Evolutionary conservation across 2,797 vertebrate species (phyloP).

Genomic region (Lutjanus campechanus): DNA sequence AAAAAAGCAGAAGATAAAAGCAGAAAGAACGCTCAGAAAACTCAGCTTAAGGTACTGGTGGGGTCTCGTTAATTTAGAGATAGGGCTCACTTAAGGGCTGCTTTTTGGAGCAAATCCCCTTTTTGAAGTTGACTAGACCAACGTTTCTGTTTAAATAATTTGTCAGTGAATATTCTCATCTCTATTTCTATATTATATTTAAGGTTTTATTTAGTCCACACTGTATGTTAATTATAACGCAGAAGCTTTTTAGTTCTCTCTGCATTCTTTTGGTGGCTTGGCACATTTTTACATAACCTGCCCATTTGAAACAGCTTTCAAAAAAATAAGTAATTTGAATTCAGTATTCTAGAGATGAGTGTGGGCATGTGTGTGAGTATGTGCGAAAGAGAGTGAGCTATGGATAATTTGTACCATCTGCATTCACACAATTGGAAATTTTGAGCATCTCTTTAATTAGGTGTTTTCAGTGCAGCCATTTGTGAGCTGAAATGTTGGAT

Average conservation of each 20-base stretch:
- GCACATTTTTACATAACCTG: neutral
- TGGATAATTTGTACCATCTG: constrained; percentile 57
- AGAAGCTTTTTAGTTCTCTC: neutral
- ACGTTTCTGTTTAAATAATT: neutral
- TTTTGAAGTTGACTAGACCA: neutral
- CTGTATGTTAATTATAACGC: neutral
- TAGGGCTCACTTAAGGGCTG: neutral
- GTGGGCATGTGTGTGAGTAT: constrained; percentile 4
- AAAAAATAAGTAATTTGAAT: neutral
- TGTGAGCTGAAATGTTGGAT: constrained; percentile 43
- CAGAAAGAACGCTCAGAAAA: neutral
- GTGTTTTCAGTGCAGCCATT: constrained; percentile 51
- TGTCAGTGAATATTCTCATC: neutral
- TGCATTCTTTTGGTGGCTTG: neutral
- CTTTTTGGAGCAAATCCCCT: neutral
- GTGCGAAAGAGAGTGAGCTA: constrained; percentile 3
- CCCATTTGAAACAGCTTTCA: neutral
- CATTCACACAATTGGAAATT: constrained; percentile 41
- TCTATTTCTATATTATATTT: neutral
- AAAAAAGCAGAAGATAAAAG: neutral
- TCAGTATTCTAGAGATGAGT: neutral
- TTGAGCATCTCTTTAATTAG: constrained; percentile 60
- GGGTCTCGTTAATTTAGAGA: neutral
- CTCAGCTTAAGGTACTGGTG: neutral
- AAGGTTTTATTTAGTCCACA: neutral